Conservation (phyloP, 2,797 vertebrate genomes). For the Pterois miles region DNA sequence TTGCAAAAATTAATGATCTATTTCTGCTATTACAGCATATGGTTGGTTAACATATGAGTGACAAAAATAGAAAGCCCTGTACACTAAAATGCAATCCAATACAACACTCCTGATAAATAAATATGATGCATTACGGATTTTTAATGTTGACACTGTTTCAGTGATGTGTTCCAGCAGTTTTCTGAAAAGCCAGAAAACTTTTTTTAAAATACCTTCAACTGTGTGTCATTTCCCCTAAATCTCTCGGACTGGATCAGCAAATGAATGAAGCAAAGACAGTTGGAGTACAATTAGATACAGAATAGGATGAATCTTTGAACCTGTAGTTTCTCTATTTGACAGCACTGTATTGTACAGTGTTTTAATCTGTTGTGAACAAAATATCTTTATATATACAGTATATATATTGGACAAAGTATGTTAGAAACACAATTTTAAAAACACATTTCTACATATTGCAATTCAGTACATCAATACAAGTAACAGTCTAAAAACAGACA, state of each 20-base stretch:
- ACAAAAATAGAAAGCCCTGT: not conserved
- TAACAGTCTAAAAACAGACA: not conserved
- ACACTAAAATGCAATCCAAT: not conserved
- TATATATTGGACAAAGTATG: not conserved
- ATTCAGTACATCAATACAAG: not conserved
- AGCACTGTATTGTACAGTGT: not conserved
- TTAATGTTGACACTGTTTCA: not conserved
- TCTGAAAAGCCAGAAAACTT: no score
- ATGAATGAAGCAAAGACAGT: no score
- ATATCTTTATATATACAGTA: no score
- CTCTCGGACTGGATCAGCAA: no score
- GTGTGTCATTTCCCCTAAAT: no score
- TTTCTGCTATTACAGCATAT: not conserved
- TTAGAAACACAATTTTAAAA: not conserved
- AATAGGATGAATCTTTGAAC: not conserved
- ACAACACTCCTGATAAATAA: not conserved
- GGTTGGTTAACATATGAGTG: not conserved
- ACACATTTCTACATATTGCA: not conserved
- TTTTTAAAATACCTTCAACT: no score
- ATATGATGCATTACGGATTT: not conserved
- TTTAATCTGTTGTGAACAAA: not conserved
- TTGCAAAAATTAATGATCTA: not conserved
- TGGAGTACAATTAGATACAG: fast-evolving
- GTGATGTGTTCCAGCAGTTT: not conserved
- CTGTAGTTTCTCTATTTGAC: not conserved